Conservation (phyloP, 2,888 invertebrate species). For the Scaptomyza flava region DNA sequence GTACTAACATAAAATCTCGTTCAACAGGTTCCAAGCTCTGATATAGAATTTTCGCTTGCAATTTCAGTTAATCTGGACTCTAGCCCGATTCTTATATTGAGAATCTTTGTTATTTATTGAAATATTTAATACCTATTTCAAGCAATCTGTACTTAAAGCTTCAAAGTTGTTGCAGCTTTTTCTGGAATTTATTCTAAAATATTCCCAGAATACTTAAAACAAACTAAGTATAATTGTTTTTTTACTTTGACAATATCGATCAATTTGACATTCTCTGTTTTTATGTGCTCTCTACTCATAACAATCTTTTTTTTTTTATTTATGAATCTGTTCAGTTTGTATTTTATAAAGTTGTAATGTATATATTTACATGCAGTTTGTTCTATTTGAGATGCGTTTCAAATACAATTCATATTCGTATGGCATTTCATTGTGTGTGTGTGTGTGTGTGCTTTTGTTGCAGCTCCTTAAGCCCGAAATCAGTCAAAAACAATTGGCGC, state of each 20-base stretch:
- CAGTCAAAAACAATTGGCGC: slow-evolving; percentile 43
- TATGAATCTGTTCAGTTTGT: slow-evolving; percentile 42
- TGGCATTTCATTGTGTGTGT: slow-evolving; percentile 4
- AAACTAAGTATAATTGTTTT: slow-evolving; percentile 3
- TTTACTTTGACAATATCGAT: slow-evolving; percentile 15
- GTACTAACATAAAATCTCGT: too few species aligned
- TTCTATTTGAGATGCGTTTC: slow-evolving; percentile 25
- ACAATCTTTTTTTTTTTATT: slow-evolving; percentile 23
- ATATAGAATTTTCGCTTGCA: too few species aligned
- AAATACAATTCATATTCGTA: slow-evolving; percentile 11
- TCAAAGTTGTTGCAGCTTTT: not conserved
- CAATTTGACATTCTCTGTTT: slow-evolving; percentile 42
- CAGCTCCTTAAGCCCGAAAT: slow-evolving; percentile 39
- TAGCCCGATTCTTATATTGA: too few species aligned
- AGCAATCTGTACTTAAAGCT: not conserved
- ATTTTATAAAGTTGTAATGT: slow-evolving; percentile 21
- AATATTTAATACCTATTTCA: too few species aligned
- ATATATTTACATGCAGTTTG: slow-evolving; percentile 25
- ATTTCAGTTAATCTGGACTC: too few species aligned
- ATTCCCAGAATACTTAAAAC: not conserved
- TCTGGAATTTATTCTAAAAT: too few species aligned
- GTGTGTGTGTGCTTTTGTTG: not conserved
- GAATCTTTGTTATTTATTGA: too few species aligned
- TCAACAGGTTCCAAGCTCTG: too few species aligned
- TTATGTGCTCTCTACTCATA: slow-evolving; percentile 59